Evolutionary conservation across 2,888 invertebrate genomes (phyloP), one percentile per base, ranked within the genome.

Genomic region (Campoletis raptor): DNA sequence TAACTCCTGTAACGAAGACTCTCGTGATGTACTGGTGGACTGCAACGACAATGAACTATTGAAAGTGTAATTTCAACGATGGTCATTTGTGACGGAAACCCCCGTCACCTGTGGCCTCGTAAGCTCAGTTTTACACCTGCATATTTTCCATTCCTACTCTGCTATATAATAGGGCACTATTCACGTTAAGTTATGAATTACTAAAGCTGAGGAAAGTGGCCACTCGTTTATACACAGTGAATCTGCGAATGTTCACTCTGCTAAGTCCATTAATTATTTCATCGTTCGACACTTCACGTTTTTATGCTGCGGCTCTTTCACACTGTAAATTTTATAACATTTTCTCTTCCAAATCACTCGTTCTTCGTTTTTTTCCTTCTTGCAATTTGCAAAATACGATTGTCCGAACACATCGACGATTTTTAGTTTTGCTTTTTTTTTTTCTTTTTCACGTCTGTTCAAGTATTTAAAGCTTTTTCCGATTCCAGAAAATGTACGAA

Each of bases 101-200:
- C 64, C 73, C 78, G 30, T 86, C 81, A 74, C 45, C 9, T 8
- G 61, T 30, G 74, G 36, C n/a, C 42, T 30, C 40, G 73, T 30
- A 15, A 42, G 54, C 37, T 24, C 73, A 7, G 48, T 30, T 54
- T 87, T 85, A 80, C 72, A 66, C n/a, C 57, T n/a, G 57, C 70
- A 48, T 45, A 52, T 54, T 70, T 83, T 66, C 36, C 45, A 54
- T 36, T 64, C 74, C 61, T 57, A 45, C 40, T 30, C 66, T 18
- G 5, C 42, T 67, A 21, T 76, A 76, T 57, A 76, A 77, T 77
- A 77, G 76, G 76, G 57, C 6, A 54, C 69, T 77, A 70, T 74
- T 76, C 66, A 76, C 64, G 42, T 57, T 87, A 74, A 87, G 45
- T 85, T 82, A 87, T 87, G 79, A 82, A 87, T 76, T 82, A 82